Evolutionary conservation across 2,797 vertebrate genomes (phyloP).

Genomic region (Zenarchopterus dispar): DNA sequence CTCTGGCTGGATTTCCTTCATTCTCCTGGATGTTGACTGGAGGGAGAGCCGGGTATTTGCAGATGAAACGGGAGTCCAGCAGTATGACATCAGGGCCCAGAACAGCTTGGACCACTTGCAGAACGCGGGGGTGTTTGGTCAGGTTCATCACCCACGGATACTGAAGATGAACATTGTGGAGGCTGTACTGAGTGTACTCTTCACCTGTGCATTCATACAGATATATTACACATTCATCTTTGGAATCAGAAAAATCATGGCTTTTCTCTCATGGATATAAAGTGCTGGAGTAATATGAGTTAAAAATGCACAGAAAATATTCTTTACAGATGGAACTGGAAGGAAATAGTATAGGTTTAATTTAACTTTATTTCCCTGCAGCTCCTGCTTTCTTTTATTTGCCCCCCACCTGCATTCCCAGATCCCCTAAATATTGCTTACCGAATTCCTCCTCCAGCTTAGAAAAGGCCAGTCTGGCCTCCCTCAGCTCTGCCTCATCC

Average conservation of each 20-base stretch:
- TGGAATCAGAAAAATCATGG: background rate
- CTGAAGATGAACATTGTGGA: constrained; percentile 84
- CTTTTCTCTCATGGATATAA: background rate
- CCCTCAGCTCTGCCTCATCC: constrained; percentile 68
- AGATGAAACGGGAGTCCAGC: constrained; percentile 87
- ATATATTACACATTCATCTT: background rate
- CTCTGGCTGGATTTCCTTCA: background rate
- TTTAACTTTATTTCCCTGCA: background rate
- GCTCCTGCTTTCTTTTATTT: background rate
- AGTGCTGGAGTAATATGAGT: background rate
- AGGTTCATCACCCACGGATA: constrained; percentile 80
- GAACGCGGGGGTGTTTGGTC: constrained; percentile 72
- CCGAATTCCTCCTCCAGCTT: constrained; percentile 82
- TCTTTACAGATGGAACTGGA: background rate
- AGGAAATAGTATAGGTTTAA: background rate
- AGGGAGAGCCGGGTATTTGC: constrained; percentile 80
- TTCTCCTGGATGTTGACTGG: background rate
- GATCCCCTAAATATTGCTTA: constrained; percentile 46
- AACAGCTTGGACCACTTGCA: constrained; percentile 67
- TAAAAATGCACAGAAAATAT: accelerated
- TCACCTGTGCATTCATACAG: constrained; percentile 61
- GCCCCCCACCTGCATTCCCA: background rate
- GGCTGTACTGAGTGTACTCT: constrained; percentile 82
- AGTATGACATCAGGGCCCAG: constrained; percentile 82
- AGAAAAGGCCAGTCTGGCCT: constrained; percentile 71